Evolutionary conservation across 2,888 invertebrate species (phyloP).

Genomic region (Teinopalpus imperialis): DNA sequence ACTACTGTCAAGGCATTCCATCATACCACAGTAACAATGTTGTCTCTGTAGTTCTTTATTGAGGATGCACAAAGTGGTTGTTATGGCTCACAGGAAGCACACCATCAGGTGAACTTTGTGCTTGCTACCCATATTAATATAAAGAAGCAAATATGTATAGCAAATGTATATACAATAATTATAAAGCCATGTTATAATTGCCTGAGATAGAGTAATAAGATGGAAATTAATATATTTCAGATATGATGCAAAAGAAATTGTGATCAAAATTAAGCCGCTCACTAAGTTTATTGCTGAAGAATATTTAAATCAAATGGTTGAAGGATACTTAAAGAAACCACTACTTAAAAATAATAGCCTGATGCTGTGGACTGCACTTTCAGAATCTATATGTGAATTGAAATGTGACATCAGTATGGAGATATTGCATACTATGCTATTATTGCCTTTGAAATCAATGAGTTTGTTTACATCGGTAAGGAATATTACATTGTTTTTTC

Average conservation of each 20-base stretch:
- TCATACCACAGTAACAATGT: no score
- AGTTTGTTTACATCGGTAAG: constrained; percentile 45
- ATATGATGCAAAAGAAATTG: constrained; percentile 32
- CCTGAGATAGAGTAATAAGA: no score
- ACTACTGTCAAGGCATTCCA: no score
- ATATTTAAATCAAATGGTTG: constrained; percentile 27
- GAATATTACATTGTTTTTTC: no score
- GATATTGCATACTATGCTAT: constrained; percentile 37
- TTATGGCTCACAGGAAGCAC: no score
- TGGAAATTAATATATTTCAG: constrained; percentile 39
- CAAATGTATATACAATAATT: no score
- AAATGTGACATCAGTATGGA: constrained; percentile 29
- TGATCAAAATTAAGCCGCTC: constrained; percentile 40
- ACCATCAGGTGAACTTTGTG: no score
- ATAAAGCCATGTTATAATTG: no score
- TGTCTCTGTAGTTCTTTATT: no score
- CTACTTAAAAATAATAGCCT: constrained; percentile 39
- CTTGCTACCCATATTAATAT: no score
- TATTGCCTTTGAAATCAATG: constrained; percentile 55
- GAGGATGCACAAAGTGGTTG: no score
- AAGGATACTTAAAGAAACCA: constrained; percentile 39
- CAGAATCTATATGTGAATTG: constrained; percentile 40
- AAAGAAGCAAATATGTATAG: no score
- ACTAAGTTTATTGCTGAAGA: constrained; percentile 39
- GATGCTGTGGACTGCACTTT: constrained; percentile 53